Percentiles rank a stretch among this genome's conserved stretches.
phyloP scores from a whole-genome alignment of 1,140 invertebrate species.

The Oryctes rhinoceros region DNA sequence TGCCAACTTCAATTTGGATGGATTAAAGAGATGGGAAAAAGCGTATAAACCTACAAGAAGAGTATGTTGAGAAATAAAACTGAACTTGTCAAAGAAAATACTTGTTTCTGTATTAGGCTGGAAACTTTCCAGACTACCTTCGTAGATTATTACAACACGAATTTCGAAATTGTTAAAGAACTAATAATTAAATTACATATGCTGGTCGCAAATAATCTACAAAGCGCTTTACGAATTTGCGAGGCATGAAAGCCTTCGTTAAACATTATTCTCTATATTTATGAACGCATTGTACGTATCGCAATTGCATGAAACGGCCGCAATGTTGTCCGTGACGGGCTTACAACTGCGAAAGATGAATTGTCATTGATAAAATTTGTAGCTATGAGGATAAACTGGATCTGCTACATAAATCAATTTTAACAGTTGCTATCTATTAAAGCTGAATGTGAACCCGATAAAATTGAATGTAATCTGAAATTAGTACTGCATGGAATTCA shows the following conservation, averaged over 20 bases:
- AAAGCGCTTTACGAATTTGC: neutral
- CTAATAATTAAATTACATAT: no score
- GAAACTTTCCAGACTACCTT: no score
- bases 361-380: constrained; percentile 11
- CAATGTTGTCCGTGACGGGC: neutral
- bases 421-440: neutral
- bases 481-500: neutral
- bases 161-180: no score
- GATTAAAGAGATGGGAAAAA: no score
- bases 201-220: no score
- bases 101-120: no score
- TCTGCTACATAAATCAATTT: neutral
- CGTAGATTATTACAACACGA: no score
- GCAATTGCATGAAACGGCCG: neutral
- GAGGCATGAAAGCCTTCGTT: neutral
- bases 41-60: no score
- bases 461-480: neutral
- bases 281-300: neutral
- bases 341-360: neutral
- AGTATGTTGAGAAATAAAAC: no score
- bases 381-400: neutral
- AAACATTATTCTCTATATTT: neutral
- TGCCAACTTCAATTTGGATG: no score
- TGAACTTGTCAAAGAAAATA: no score
- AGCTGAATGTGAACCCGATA: neutral